These are phyloP conservation scores for Chrysopilus asiliformis DNA, from an alignment of 2,888 invertebrate genomes.

Conservation along the genomic window DNA sequence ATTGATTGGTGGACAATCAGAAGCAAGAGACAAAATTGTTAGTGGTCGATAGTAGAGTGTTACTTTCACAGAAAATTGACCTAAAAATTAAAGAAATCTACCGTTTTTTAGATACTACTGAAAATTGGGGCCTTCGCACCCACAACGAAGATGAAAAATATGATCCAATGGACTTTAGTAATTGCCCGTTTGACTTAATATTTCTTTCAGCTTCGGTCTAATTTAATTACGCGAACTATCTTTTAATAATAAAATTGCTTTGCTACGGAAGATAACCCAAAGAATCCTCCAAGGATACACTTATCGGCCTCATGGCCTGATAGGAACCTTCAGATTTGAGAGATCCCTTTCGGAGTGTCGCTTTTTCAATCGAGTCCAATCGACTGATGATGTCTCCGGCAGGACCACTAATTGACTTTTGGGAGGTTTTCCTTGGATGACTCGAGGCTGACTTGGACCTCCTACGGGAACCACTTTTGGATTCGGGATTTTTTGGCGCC, in stretches of 20 bases:
- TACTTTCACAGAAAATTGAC: no score
- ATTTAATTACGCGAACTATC: background rate
- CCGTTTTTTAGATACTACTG: no score
- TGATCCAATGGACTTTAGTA: no score
- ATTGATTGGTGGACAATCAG: no score
- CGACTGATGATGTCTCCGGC: slow-evolving; percentile 30
- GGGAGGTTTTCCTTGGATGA: slow-evolving; percentile 10
- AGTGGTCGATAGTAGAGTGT: no score
- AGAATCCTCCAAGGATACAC: slow-evolving; percentile 37
- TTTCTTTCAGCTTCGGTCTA: no score
- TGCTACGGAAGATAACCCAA: slow-evolving; percentile 37
- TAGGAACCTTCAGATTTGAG: slow-evolving; percentile 23
- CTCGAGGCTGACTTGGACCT: slow-evolving; percentile 5
- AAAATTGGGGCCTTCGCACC: no score
- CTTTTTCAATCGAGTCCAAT: slow-evolving; percentile 26
- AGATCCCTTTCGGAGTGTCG: slow-evolving; percentile 3
- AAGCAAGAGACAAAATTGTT: no score
- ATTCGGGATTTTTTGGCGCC: slow-evolving; percentile 12
- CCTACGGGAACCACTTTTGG: slow-evolving; percentile 4
- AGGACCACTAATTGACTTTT: slow-evolving; percentile 27
- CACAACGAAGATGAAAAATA: no score
- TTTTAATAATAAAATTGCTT: background rate
- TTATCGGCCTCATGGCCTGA: slow-evolving; percentile 33
- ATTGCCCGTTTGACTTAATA: no score
- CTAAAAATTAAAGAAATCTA: no score